Conservation (phyloP, 2,113 vertebrate genomes). For the Lasiurus cinereus region DNA sequence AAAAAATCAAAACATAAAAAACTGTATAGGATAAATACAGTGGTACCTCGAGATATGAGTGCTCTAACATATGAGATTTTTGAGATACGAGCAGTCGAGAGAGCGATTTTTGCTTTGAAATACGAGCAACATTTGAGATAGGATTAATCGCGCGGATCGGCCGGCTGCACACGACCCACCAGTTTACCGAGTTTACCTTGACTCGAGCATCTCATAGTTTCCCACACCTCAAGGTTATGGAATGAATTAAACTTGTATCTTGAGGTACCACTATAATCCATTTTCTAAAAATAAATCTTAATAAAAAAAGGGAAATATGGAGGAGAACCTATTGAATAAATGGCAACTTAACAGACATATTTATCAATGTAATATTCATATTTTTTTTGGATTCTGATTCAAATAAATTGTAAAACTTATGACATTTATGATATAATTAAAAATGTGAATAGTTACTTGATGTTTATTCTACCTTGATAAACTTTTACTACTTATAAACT, state of each 20-base stretch:
- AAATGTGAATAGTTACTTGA: background rate
- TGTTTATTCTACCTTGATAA: background rate
- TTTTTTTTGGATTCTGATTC: constrained; percentile 32
- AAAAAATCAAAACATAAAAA: background rate
- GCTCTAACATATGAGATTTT: too few species aligned
- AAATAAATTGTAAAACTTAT: background rate
- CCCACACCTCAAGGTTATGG: too few species aligned
- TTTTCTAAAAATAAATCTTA: background rate
- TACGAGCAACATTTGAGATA: too few species aligned
- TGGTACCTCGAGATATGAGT: too few species aligned
- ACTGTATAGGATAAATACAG: background rate
- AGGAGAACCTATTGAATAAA: constrained; percentile 4
- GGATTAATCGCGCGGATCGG: too few species aligned
- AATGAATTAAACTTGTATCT: too few species aligned
- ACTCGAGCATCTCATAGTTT: too few species aligned
- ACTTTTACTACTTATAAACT: background rate
- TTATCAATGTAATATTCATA: background rate
- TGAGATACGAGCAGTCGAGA: too few species aligned
- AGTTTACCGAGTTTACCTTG: too few species aligned
- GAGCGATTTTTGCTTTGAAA: too few species aligned
- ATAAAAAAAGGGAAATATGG: background rate
- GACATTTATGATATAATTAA: background rate
- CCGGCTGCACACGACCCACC: too few species aligned
- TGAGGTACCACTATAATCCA: background rate
- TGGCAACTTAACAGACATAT: background rate